phyloP scores from a whole-genome alignment of 2,888 invertebrate genomes.

The Saturnia japonica region DNA sequence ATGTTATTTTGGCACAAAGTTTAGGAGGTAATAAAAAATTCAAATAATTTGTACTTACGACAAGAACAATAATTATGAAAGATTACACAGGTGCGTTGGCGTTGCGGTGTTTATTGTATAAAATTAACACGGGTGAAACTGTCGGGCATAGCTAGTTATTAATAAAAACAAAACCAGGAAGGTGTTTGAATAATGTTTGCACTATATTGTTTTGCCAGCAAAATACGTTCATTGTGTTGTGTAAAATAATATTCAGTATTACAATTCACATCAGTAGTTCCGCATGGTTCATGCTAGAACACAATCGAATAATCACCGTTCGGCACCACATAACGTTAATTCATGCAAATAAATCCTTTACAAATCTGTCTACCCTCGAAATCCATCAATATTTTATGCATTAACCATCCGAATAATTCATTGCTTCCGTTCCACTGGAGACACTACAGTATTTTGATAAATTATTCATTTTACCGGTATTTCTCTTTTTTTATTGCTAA shows the following conservation, averaged over 20 bases:
- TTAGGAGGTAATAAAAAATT: too few species aligned
- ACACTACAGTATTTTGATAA: neutral
- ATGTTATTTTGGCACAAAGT: too few species aligned
- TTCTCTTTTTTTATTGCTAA: neutral
- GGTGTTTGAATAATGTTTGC: neutral
- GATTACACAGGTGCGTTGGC: too few species aligned
- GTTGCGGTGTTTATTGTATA: too few species aligned
- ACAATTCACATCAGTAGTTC: neutral
- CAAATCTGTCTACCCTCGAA: conserved; percentile 9
- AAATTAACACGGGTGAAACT: too few species aligned
- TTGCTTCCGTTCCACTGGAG: conserved; percentile 6
- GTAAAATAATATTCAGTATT: neutral
- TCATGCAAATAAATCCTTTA: conserved; percentile 16
- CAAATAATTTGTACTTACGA: too few species aligned
- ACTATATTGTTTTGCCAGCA: neutral
- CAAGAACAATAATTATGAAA: too few species aligned
- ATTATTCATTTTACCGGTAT: neutral
- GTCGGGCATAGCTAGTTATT: too few species aligned
- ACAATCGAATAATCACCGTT: neutral
- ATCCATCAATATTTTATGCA: conserved; percentile 12
- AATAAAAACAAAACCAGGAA: neutral
- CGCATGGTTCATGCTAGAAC: neutral
- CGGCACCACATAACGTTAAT: conserved; percentile 7
- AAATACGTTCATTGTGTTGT: neutral
- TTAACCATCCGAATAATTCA: conserved; percentile 4